Base-by-base conservation (phyloP, 2,797 vertebrate genomes). In the Malurus leucopterus region DNA sequence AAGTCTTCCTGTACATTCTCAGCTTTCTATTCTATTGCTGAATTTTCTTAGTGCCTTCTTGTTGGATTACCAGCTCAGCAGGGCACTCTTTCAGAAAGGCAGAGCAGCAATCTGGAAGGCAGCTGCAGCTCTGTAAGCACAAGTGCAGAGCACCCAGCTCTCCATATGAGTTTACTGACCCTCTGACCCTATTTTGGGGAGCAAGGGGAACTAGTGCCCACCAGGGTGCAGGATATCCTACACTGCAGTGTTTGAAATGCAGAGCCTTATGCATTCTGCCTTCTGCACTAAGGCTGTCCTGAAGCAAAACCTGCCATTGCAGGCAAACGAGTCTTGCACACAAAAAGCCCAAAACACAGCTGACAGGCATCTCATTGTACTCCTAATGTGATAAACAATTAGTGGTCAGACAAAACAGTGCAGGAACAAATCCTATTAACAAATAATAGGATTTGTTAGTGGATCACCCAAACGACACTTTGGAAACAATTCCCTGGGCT, bases 341-440 rank as follows among this genome's bases (percentile, higher is more conserved):
- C 59, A 91, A 83, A 92, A 75, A 32, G 19, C 63, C 69, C 55
- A 10, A 81, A 93, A 88, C 74, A 81, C 82, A 92, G 90, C 90
- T 91, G 87, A 91, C 73, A 65, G 61, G 29, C 62, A 77, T 77
- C 62, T 71, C 69, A 91, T 84, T 93, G 90, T 92, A 44, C 57
- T 81, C 70, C 75, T 74, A 92, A 86, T 58, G 64, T 0, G 6
- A 86, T 61, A 92, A 95, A 84, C 85, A 94, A 92, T 90, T 89
- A 89, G 59, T 3, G 38, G 91, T 73, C 0, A 1, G 61, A 92
- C 89, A 93, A 93, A 92, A 68, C 23, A 81, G 47, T 15, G 47
- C 70, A 91, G 84, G 90, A 93, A 92, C 68, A 84, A 95, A 92
- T 94, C 85, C 87, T 65, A 84, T 94, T 92, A 93, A 88, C 53